Conservation (phyloP, 2,113 vertebrate species). For the Verasper variegatus region DNA sequence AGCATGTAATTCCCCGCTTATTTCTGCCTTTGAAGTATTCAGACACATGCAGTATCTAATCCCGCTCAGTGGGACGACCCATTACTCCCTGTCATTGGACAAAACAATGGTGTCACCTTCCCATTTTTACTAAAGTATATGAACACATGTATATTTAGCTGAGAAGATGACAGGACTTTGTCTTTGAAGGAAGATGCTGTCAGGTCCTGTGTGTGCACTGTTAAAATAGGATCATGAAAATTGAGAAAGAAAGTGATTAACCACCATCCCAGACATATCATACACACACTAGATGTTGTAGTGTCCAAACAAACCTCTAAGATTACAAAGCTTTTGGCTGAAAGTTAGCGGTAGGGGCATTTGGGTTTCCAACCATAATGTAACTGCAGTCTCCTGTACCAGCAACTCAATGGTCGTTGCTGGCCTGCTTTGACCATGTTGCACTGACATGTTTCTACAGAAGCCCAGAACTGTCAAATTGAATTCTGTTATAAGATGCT, state of each 20-base stretch:
- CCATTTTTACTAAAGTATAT: conserved; percentile 57
- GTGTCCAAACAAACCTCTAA: too few species aligned
- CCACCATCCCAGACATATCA: too few species aligned
- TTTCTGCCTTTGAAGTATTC: conserved; percentile 57
- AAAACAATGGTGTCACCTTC: conserved; percentile 61
- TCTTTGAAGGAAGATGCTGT: conserved; percentile 55
- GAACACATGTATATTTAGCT: conserved; percentile 46
- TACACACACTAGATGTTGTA: too few species aligned
- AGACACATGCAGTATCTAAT: conserved; percentile 25
- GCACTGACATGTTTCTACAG: too few species aligned
- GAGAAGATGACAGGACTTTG: conserved; percentile 29
- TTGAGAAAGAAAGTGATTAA: conserved; percentile 21
- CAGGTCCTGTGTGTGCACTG: conserved; percentile 12
- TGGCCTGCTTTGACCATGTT: too few species aligned
- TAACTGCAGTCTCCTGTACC: too few species aligned
- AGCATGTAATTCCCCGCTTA: conserved; percentile 37
- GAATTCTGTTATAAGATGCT: too few species aligned
- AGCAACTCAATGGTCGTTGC: too few species aligned
- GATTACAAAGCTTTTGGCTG: too few species aligned
- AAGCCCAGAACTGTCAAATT: too few species aligned
- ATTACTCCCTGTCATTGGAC: conserved; percentile 69
- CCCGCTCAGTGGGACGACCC: conserved; percentile 37
- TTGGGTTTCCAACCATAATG: too few species aligned
- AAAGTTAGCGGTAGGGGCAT: too few species aligned
- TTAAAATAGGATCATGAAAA: conserved; percentile 46